phyloP scores from a whole-genome alignment of 2,888 invertebrate species.

The Pyrrhia umbra region DNA sequence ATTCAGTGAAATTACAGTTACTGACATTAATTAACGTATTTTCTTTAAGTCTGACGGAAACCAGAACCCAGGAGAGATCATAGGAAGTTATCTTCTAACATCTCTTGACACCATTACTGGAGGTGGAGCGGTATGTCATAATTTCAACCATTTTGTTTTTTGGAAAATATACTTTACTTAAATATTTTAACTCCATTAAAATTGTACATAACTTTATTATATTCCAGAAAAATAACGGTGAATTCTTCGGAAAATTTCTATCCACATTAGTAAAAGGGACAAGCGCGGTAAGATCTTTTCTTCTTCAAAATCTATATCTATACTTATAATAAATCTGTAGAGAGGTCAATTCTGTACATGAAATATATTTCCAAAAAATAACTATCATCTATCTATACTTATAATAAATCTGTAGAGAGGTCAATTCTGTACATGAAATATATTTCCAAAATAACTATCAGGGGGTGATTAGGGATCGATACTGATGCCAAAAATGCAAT shows the following conservation, averaged over 20 bases:
- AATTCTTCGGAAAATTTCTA: constrained; percentile 84
- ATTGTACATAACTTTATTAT: background rate
- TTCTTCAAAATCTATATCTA: too few species aligned
- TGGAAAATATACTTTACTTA: too few species aligned
- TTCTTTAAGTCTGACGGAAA: constrained; percentile 80
- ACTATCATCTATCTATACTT: too few species aligned
- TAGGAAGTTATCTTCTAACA: constrained; percentile 83
- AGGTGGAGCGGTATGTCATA: constrained; percentile 83
- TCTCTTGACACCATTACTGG: constrained; percentile 85
- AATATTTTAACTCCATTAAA: background rate
- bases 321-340: too few species aligned
- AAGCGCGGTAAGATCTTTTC: constrained; percentile 82
- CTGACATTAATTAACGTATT: background rate
- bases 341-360: too few species aligned
- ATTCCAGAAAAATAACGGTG: constrained; percentile 86
- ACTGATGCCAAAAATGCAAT: too few species aligned
- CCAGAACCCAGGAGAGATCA: constrained; percentile 83
- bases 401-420: too few species aligned
- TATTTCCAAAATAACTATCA: too few species aligned
- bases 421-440: too few species aligned
- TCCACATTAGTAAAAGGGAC: constrained; percentile 83
- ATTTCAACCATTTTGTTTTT: background rate
- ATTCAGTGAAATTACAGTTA: background rate
- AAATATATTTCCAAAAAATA: too few species aligned
- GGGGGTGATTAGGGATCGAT: too few species aligned